A percentile compares a stretch with the other conserved stretches of the same genome.
Conservation (phyloP, 2,888 invertebrate genomes). For the Heliothis peltigera region DNA sequence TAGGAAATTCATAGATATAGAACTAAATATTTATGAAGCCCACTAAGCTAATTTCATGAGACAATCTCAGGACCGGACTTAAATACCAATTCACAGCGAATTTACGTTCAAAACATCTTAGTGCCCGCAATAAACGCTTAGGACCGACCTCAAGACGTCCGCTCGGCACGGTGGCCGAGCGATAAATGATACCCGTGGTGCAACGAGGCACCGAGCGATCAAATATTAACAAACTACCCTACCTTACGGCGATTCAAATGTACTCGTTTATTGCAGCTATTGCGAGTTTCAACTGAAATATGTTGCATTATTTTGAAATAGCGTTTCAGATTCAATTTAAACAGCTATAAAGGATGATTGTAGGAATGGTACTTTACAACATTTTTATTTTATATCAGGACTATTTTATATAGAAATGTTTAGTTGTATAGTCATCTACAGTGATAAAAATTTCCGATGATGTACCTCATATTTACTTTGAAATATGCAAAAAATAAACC, state of each 20-base stretch:
- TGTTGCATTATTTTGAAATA: conserved; percentile 45
- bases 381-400: conserved; percentile 1
- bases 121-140: conserved; percentile 72
- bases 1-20: not conserved
- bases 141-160: conserved; percentile 75
- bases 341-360: conserved; percentile 17
- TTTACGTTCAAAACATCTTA: conserved; percentile 50
- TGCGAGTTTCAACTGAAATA: conserved; percentile 65
- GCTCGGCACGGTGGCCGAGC: conserved; percentile 69
- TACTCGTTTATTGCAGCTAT: conserved; percentile 73
- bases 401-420: not conserved
- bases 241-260: conserved; percentile 78
- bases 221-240: conserved; percentile 88
- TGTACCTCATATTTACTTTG: too few relatives aligned
- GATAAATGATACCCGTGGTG: conserved; percentile 78
- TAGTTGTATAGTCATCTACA: not conserved
- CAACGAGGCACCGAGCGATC: conserved; percentile 75
- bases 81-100: conserved; percentile 42
- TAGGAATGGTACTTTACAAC: conserved; percentile 4
- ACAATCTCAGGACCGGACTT: conserved; percentile 24
- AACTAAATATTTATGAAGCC: not conserved
- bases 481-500: too few relatives aligned
- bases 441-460: too few relatives aligned
- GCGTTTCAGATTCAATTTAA: conserved; percentile 48
- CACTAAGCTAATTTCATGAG: conserved; percentile 9